phyloP scores from a whole-genome alignment of 2,113 vertebrate genomes.

The Plecturocebus donacophilus region DNA sequence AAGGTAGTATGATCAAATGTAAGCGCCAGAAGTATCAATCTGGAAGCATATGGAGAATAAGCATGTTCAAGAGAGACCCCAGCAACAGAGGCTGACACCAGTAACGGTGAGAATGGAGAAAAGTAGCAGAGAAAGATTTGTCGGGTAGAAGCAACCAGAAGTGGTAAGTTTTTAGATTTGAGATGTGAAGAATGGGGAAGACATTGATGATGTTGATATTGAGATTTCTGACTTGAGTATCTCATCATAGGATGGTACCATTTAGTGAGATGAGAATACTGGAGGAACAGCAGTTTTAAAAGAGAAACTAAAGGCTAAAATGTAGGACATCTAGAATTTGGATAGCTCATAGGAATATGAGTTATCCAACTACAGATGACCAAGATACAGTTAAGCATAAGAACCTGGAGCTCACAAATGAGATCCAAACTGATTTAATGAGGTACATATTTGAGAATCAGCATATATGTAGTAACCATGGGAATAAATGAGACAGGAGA shows the following conservation, averaged over 20 bases:
- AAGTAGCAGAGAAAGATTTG: no score
- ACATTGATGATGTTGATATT: background rate
- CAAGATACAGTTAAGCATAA: background rate
- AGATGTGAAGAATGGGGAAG: background rate
- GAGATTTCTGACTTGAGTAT: background rate
- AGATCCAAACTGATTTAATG: background rate
- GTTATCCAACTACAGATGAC: background rate
- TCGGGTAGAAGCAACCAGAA: background rate
- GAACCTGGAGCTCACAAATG: background rate
- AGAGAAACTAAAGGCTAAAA: background rate
- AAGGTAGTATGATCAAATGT: background rate
- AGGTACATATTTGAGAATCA: background rate
- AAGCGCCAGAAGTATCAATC: background rate
- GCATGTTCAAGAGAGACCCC: background rate
- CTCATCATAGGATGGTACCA: background rate
- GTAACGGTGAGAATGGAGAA: background rate
- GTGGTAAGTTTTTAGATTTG: background rate
- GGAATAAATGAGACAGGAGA: background rate
- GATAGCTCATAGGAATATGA: background rate
- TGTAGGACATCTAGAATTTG: background rate
- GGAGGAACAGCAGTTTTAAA: background rate
- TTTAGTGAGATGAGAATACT: background rate
- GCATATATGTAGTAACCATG: background rate
- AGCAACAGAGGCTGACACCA: background rate
- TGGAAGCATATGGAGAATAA: background rate